A percentile compares a stretch with the other conserved stretches of the same genome.
phyloP scores from a whole-genome alignment of 2,113 vertebrate species.

The Thamnophis sirtalis region DNA sequence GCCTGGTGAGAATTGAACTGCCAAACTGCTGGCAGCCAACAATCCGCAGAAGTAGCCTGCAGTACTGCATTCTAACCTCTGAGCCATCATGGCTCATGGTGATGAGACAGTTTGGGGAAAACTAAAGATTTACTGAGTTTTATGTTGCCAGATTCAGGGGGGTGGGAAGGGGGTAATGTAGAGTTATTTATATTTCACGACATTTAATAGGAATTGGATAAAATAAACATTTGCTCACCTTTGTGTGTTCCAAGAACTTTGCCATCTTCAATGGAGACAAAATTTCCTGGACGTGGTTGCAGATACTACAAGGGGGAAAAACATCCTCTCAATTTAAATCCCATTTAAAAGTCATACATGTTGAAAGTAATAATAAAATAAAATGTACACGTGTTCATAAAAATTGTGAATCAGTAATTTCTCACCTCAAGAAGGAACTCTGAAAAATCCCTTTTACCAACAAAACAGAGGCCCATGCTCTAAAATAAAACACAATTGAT shows the following conservation, averaged over 20 bases:
- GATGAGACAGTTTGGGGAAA: background rate
- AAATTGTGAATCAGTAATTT: background rate
- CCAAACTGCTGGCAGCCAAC: no score
- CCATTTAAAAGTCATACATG: slow-evolving; percentile 6
- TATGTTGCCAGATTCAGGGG: background rate
- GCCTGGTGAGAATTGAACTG: no score
- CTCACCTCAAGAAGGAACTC: slow-evolving; percentile 90
- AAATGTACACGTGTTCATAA: background rate
- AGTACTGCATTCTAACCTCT: no score
- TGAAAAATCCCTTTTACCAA: slow-evolving; percentile 91
- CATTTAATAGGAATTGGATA: background rate
- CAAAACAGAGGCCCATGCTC: slow-evolving; percentile 98
- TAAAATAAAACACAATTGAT: slow-evolving; percentile 35
- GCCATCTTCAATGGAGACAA: slow-evolving; percentile 88
- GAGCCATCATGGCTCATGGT: no score
- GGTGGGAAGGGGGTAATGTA: background rate
- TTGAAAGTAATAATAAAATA: background rate
- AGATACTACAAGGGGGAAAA: slow-evolving; percentile 78
- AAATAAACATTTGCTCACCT: slow-evolving; percentile 65
- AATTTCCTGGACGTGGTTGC: slow-evolving; percentile 84
- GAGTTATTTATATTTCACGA: background rate
- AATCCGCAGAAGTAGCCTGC: no score
- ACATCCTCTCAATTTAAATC: slow-evolving; percentile 1
- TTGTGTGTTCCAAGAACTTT: slow-evolving; percentile 83
- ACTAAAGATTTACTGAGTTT: background rate